Base-by-base conservation (phyloP, 2,113 vertebrate species). In the Gnathonemus echidnorhynchus region DNA sequence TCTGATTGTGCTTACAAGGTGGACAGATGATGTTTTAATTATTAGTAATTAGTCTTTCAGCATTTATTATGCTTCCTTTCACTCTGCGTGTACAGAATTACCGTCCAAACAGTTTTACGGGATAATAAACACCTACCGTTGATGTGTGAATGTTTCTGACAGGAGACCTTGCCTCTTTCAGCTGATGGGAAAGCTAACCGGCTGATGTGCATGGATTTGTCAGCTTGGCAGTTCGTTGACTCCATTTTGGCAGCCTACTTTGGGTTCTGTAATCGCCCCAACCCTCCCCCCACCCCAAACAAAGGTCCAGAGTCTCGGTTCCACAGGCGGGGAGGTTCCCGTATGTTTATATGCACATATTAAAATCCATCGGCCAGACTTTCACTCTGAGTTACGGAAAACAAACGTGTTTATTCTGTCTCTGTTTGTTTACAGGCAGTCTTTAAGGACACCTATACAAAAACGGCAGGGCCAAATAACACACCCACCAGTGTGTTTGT, bases 361-460 rank as follows among this genome's bases (percentile, higher is more conserved):
- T 87, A 49, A 46, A 90, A 86, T 86, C 13, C 80, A 45, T 49
- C 58, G 13, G 84, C 45, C 45, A 42, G 83, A 31, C 56, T 42
- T 42, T 87, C 17, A 87, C 56, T 39, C 27, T 5, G 15, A 52
- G 45, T 90, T 87, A 50, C n/a, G 19, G 13, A 87, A 90, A 87
- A 48, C 85, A 90, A 87, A 87, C 11, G 42, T 87, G 53, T 90
- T 90, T 90, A 70, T 87, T 70, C 17, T 74, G 58, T 46, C 53
- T 46, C 85, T 50, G 85, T 31, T 74, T 90, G 89, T 87, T 87
- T 87, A 90, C 17, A 21, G 74, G 50, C 31, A 24, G 45, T 52
- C 62, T 87, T 50, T 74, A 45, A 50, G 70, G 56, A 58, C 89
- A 86, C 84, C 83, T 90, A 66, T 90, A 87, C 83, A 90, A 70